A percentile compares a stretch with the other conserved stretches of the same genome.
Conservation (phyloP, 2,113 vertebrate genomes). For the Lipophrys pholis region DNA sequence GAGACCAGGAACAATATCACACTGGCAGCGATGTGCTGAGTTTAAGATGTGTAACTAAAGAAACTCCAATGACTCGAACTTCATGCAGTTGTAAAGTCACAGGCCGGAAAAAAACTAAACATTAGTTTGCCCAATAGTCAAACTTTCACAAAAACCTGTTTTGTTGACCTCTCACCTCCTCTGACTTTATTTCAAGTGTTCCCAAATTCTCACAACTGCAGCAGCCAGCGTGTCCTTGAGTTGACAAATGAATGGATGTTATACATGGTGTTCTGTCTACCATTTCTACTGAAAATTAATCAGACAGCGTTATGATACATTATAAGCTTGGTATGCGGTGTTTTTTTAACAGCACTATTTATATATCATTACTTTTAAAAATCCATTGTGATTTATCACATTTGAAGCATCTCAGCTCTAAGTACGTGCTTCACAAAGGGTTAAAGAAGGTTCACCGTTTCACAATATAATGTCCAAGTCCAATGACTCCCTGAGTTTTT, state of each 20-base stretch:
- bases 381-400: no score
- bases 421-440: neutral
- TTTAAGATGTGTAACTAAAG: neutral
- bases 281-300: neutral
- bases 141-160: neutral
- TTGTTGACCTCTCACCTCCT: neutral
- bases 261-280: neutral
- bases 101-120: neutral
- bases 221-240: neutral
- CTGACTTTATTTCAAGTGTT: constrained; percentile 5
- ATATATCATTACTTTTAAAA: neutral
- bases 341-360: constrained; percentile 2
- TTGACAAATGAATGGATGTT: constrained; percentile 18
- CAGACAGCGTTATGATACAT: constrained; percentile 27
- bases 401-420: neutral
- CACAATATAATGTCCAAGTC: neutral
- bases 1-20: constrained; percentile 1
- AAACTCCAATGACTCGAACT: neutral
- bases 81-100: neutral
- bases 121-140: neutral
- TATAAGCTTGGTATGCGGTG: constrained; percentile 10
- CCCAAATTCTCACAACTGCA: constrained; percentile 22
- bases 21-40: neutral
- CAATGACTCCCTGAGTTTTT: neutral
- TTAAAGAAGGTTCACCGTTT: neutral